Percentiles rank a stretch among this genome's conserved stretches.
These are phyloP conservation scores for Dolichoris vasculosae DNA, from an alignment of 1,140 invertebrate genomes.

Conservation along the genomic window DNA sequence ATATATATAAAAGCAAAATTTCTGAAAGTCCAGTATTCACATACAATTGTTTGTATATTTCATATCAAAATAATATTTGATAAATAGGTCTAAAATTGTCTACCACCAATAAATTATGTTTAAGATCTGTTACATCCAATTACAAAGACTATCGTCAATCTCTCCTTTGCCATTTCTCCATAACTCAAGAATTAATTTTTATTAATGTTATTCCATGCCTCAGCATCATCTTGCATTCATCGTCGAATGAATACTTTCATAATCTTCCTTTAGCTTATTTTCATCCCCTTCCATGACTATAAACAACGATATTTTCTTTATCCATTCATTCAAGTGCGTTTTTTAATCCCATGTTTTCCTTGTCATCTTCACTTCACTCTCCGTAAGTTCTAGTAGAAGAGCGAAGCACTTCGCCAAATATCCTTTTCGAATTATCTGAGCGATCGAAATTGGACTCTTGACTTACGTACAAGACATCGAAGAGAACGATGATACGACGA, in stretches of 20 bases:
- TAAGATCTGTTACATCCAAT: conserved; percentile 34
- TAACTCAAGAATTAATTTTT: conserved; percentile 40
- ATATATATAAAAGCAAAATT: background rate
- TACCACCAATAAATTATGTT: conserved; percentile 23
- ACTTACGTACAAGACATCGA: conserved; percentile 1
- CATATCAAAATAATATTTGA: background rate
- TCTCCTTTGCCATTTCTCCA: background rate
- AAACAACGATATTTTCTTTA: background rate
- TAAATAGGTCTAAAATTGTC: background rate
- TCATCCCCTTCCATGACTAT: background rate
- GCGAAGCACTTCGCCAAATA: background rate
- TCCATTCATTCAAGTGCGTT: conserved; percentile 12
- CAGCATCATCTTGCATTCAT: conserved; percentile 30
- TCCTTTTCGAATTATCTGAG: conserved; percentile 15
- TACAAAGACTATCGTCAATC: background rate
- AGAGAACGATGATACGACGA: background rate
- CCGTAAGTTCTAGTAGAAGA: background rate
- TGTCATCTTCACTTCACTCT: background rate
- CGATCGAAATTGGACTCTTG: conserved; percentile 28
- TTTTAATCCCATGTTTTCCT: background rate
- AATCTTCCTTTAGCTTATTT: background rate
- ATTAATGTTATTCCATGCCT: conserved; percentile 8
- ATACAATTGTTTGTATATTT: too few relatives aligned
- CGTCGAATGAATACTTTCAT: background rate
- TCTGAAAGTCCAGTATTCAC: background rate